Evolutionary conservation across 2,888 invertebrate species (phyloP).

Genomic region (Cerastis rubricosa): DNA sequence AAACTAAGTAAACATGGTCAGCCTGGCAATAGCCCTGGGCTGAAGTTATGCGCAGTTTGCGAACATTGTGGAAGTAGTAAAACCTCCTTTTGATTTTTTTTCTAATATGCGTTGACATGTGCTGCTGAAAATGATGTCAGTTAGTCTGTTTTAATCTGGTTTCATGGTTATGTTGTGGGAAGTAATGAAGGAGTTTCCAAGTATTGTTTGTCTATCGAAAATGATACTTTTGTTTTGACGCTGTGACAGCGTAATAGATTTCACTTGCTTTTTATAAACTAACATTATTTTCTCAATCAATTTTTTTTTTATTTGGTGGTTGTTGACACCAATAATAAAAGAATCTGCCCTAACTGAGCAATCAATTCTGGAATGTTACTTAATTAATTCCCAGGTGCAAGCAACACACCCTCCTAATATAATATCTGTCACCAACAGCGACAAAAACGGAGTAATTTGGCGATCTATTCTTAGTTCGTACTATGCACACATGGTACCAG

Average conservation of each 20-base stretch:
- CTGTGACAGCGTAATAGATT: background rate
- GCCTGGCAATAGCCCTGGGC: slow-evolving; percentile 38
- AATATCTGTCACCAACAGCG: slow-evolving; percentile 30
- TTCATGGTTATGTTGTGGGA: background rate
- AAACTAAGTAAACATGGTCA: slow-evolving; percentile 72
- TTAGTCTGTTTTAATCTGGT: background rate
- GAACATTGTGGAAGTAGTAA: slow-evolving; percentile 35
- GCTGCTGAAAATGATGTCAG: slow-evolving; percentile 12
- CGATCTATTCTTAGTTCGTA: slow-evolving; percentile 31
- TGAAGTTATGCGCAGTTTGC: slow-evolving; percentile 40
- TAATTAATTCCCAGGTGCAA: slow-evolving; percentile 19
- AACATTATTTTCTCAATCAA: too few species aligned
- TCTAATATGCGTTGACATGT: background rate
- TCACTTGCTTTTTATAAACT: background rate
- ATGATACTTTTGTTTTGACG: background rate
- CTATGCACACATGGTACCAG: background rate
- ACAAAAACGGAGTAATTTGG: background rate
- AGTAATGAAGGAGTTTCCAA: background rate
- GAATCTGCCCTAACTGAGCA: background rate
- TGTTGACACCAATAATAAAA: too few species aligned
- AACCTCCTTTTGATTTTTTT: slow-evolving; percentile 33
- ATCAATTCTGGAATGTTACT: background rate
- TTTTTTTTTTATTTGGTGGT: background rate
- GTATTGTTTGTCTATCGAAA: background rate
- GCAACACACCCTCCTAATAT: slow-evolving; percentile 30